A percentile compares a stretch with the other conserved stretches of the same genome.
phyloP scores from a whole-genome alignment of 2,888 invertebrate genomes.

The Campoplex capitator region DNA sequence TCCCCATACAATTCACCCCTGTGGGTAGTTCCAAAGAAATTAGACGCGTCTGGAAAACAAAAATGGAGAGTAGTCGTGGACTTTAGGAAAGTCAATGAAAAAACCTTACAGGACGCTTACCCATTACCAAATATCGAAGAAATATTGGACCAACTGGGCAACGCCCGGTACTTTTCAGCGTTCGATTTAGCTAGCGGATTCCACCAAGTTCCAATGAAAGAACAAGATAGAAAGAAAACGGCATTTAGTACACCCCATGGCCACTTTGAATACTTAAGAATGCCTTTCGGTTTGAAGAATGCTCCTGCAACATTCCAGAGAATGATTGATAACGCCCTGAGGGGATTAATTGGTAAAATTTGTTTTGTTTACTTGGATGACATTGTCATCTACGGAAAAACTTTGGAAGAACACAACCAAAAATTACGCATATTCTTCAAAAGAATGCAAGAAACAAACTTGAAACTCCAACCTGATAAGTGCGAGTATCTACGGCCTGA shows the following conservation, averaged over 20 bases:
- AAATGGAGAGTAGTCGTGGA: constrained; percentile 63
- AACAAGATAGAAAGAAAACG: constrained; percentile 39
- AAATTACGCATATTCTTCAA: constrained; percentile 48
- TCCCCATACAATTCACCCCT: constrained; percentile 53
- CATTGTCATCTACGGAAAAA: background rate
- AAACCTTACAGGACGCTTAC: constrained; percentile 52
- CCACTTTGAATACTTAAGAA: constrained; percentile 24
- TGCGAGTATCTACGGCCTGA: constrained; percentile 63
- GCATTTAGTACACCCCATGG: constrained; percentile 30
- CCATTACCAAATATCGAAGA: constrained; percentile 35
- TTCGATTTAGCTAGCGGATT: constrained; percentile 71
- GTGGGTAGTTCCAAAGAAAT: constrained; percentile 59
- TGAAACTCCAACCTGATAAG: constrained; percentile 64
- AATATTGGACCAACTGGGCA: constrained; percentile 65
- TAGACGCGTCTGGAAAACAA: constrained; percentile 44
- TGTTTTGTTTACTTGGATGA: constrained; percentile 3
- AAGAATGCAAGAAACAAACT: constrained; percentile 36
- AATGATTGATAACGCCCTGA: background rate
- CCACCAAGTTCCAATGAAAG: constrained; percentile 69
- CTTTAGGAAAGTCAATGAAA: constrained; percentile 51
- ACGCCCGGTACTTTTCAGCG: constrained; percentile 69
- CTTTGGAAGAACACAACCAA: background rate
- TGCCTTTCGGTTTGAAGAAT: constrained; percentile 27
- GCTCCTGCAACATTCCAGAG: constrained; percentile 4
- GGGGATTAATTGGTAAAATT: background rate